Evolutionary conservation across 2,888 invertebrate genomes (phyloP).

Genomic region (Diplazon laetatorius): DNA sequence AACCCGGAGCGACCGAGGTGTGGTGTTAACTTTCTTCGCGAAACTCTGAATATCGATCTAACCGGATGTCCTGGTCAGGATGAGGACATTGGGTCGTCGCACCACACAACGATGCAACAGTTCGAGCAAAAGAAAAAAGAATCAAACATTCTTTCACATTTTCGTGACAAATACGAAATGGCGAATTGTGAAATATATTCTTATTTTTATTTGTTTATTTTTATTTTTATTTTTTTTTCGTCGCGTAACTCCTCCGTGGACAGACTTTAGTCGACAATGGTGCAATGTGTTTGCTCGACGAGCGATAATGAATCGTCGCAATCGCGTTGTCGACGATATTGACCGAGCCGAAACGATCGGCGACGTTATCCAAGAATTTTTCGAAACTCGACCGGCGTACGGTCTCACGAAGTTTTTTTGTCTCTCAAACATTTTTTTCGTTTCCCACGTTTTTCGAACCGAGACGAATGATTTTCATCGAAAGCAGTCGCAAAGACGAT

Average conservation of each 20-base stretch:
- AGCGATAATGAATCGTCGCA: background rate
- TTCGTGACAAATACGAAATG: background rate
- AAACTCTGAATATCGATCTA: constrained; percentile 44
- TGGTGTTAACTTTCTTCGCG: constrained; percentile 53
- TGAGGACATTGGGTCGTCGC: background rate
- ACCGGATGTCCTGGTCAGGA: constrained; percentile 53
- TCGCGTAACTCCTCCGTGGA: constrained; percentile 17
- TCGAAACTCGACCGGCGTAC: too few species aligned
- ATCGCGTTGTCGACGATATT: background rate
- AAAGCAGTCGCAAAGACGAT: too few species aligned
- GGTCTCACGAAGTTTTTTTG: too few species aligned
- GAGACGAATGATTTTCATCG: too few species aligned
- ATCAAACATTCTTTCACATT: background rate
- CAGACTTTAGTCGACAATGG: too few species aligned
- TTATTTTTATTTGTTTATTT: background rate
- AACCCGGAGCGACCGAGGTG: background rate
- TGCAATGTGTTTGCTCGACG: constrained; percentile 17
- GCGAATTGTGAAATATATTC: background rate
- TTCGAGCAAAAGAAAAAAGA: background rate
- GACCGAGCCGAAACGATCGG: background rate
- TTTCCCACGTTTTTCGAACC: too few species aligned
- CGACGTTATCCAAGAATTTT: background rate
- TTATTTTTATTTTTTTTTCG: too few species aligned
- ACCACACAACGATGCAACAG: too few species aligned
- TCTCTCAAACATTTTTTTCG: too few species aligned